A percentile compares a stretch with the other conserved stretches of the same genome.
Evolutionary conservation across 2,797 vertebrate species (phyloP).

Genomic region (Characodon lateralis): DNA sequence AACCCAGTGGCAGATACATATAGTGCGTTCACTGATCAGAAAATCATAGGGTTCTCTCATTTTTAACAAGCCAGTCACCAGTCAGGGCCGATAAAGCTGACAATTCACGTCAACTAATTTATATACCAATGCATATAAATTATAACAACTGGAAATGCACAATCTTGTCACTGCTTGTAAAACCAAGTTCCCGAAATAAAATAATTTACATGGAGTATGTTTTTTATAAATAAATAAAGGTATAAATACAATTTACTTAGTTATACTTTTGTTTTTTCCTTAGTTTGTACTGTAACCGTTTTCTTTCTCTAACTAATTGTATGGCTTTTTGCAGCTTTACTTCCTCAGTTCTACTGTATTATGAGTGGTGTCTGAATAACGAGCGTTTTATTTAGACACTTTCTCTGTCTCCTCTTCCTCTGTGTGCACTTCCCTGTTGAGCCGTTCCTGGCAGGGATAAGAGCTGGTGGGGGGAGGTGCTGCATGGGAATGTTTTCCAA

Average conservation of each 20-base stretch:
- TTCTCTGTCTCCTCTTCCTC: slow-evolving; percentile 28
- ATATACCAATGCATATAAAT: not conserved
- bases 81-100: no score
- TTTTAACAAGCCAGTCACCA: not conserved
- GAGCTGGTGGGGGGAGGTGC: slow-evolving; percentile 67
- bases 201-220: not conserved
- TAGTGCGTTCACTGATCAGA: not conserved
- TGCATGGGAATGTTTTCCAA: slow-evolving; percentile 85
- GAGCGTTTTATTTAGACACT: slow-evolving; percentile 23
- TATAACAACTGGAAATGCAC: not conserved
- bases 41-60: not conserved
- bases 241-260: slow-evolving; percentile 4
- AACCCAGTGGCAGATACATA: not conserved
- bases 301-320: slow-evolving; percentile 14
- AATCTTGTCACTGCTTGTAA: not conserved
- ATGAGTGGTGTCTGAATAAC: slow-evolving; percentile 17
- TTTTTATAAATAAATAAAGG: not conserved
- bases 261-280: not conserved
- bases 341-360: not conserved
- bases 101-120: no score
- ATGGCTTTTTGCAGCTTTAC: slow-evolving; percentile 1
- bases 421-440: slow-evolving; percentile 58
- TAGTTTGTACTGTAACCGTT: slow-evolving; percentile 5
- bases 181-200: not conserved
- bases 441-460: slow-evolving; percentile 73